Base-by-base conservation (phyloP, 2,888 invertebrate genomes). In the Stenotaenia linearis region DNA sequence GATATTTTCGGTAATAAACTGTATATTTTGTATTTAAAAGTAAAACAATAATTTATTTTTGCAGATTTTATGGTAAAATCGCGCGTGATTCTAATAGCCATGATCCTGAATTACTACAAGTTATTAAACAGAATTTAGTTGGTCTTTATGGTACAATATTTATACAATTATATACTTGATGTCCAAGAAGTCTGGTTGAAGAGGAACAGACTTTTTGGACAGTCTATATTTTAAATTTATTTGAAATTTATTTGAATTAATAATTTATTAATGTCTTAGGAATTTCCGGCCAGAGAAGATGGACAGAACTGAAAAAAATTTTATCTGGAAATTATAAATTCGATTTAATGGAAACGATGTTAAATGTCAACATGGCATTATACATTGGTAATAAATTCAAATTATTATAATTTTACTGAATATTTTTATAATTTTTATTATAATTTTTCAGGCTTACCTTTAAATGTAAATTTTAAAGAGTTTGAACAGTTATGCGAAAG, bases 231-330 rank as follows among this genome's bases (percentile, higher is more conserved):
- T n/a, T n/a, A 18, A 79, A 6, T 35, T 28, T 79, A 28, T 12
- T 30, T 30, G 18, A 74, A 10, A 37, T 45, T 76, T 18, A 32
- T 9, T 45, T 18, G 18, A 50, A 50, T 40, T n/a, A 50, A n/a
- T 50, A 50, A 50, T 37, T 10, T 69, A 40, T 75, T 45, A 15
- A 77, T 75, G n/a, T 81, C 87, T 85, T 89, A 84, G 89, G 88
- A 84, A 92, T 99, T 83, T 96, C 98, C 79, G 98, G 98, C 0
- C 99, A 99, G 88, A 90, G 99, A 84, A 93, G 99, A 83, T 99
- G 98, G 98, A 89, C 90, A 21, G 99, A 99, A 87, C 87, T 98
- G 80, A 92, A 91, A 84, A 95, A 96, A 87, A 97, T 95, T 81
- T 86, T 97, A 0, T 89, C 90, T 83, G 97, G 97, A 76, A 93